Evolutionary conservation across 2,888 invertebrate species (phyloP).

Genomic region (Heliconius sara): DNA sequence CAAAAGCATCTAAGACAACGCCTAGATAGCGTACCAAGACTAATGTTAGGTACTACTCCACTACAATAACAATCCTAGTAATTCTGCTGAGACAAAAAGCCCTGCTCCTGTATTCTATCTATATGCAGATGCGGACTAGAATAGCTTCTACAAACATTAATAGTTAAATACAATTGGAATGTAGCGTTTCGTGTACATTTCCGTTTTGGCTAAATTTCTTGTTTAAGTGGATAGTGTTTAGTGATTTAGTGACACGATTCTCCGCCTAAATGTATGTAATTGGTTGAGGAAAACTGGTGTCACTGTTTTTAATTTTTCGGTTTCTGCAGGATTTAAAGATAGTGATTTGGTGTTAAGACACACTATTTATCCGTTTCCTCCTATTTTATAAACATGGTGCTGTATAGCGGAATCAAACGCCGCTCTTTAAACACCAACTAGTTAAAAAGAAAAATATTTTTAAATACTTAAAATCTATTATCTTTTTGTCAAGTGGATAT

Average conservation of each 20-base stretch:
- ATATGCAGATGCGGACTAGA: conserved; percentile 26
- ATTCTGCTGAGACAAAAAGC: conserved; percentile 27
- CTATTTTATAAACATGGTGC: background rate
- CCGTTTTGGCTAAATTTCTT: background rate
- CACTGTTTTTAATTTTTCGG: too few relatives aligned
- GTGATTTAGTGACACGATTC: background rate
- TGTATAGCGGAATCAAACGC: background rate
- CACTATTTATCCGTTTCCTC: background rate
- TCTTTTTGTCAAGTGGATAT: too few relatives aligned
- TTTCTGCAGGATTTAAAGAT: background rate
- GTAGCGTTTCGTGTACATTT: conserved; percentile 13
- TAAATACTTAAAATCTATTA: too few relatives aligned
- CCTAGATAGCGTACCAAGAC: conserved; percentile 12
- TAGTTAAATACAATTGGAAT: conserved; percentile 21
- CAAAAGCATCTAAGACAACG: conserved; percentile 10
- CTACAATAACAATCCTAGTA: conserved; percentile 23
- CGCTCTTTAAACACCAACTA: too few relatives aligned
- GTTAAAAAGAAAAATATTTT: too few relatives aligned
- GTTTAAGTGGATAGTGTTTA: background rate
- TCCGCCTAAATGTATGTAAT: background rate
- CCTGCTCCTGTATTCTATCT: conserved; percentile 24
- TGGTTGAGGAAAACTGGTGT: background rate
- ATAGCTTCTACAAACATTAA: conserved; percentile 20
- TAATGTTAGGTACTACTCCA: conserved; percentile 12
- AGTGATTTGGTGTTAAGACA: background rate